Percentiles rank a stretch among this genome's conserved stretches.
These are phyloP conservation scores for Morpho achilles DNA, from an alignment of 2,888 invertebrate genomes.

Conservation along the genomic window DNA sequence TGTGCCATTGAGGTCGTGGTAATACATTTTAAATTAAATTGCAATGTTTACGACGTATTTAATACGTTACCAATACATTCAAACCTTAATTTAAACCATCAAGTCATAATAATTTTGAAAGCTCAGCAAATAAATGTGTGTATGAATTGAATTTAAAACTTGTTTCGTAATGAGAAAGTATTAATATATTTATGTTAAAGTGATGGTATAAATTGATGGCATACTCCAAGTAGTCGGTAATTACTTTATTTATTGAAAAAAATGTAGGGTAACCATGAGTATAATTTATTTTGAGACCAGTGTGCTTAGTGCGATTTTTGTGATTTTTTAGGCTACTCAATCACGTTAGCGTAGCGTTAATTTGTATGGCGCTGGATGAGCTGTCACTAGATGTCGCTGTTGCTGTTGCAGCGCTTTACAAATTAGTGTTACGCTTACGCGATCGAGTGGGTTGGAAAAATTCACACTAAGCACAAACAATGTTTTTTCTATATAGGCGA, in stretches of 20 bases:
- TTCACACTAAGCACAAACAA: no score
- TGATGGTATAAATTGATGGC: not conserved
- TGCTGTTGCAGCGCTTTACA: no score
- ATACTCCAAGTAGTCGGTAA: not conserved
- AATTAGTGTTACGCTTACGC: no score
- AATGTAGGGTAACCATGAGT: not conserved
- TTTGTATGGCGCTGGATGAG: no score
- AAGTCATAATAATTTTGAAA: not conserved
- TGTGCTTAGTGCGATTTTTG: no score
- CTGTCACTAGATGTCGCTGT: no score
- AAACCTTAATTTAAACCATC: not conserved
- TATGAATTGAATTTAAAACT: not conserved
- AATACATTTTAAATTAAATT: no score
- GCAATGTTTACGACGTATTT: not conserved
- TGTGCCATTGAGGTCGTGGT: no score
- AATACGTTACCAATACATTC: not conserved
- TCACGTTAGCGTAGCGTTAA: no score
- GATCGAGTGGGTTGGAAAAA: no score
- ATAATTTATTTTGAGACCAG: not conserved
- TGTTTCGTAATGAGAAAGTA: constrained; percentile 5
- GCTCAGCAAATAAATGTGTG: not conserved
- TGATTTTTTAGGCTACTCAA: no score
- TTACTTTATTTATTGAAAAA: not conserved
- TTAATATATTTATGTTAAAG: constrained; percentile 1
- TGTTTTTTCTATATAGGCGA: no score